Percentiles rank a stretch among this genome's conserved stretches.
These are phyloP conservation scores for Champsocephalus gunnari DNA, from an alignment of 2,797 vertebrate species.

Conservation along the genomic window DNA sequence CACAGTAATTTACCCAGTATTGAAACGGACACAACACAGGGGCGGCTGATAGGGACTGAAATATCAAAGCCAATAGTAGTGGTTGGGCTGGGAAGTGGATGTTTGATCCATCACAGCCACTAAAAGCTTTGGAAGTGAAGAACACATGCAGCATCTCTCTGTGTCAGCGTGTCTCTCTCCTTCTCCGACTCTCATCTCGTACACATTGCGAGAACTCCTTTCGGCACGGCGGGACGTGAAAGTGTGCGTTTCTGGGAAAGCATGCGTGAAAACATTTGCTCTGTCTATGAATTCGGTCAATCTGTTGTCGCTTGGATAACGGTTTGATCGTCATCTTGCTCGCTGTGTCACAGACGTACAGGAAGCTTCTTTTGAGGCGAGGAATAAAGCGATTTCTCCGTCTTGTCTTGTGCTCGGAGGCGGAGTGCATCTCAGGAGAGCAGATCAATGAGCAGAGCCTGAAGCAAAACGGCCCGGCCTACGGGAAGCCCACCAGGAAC, in stretches of 20 bases:
- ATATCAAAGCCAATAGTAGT: constrained; percentile 77
- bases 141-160: constrained; percentile 55
- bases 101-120: constrained; percentile 78
- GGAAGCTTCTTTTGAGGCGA: constrained; percentile 34
- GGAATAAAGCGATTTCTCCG: constrained; percentile 45
- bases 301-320: constrained; percentile 49
- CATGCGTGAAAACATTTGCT: constrained; percentile 52
- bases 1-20: constrained; percentile 56
- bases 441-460: constrained; percentile 59
- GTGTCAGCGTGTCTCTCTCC: constrained; percentile 51
- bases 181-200: constrained; percentile 69
- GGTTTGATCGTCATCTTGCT: constrained; percentile 59
- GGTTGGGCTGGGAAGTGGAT: constrained; percentile 72
- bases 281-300: constrained; percentile 50
- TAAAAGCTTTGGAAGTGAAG: constrained; percentile 79
- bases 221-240: constrained; percentile 69
- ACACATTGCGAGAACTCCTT: constrained; percentile 75
- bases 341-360: constrained; percentile 38
- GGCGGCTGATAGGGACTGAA: constrained; percentile 73
- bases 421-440: constrained; percentile 51
- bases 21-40: constrained; percentile 56
- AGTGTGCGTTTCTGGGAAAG: constrained; percentile 54
- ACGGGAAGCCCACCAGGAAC: constrained; percentile 55
- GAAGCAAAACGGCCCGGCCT: constrained; percentile 52
- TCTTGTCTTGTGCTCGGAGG: constrained; percentile 48